Conservation (phyloP, 1,140 invertebrate species). For the Delia radicum region DNA sequence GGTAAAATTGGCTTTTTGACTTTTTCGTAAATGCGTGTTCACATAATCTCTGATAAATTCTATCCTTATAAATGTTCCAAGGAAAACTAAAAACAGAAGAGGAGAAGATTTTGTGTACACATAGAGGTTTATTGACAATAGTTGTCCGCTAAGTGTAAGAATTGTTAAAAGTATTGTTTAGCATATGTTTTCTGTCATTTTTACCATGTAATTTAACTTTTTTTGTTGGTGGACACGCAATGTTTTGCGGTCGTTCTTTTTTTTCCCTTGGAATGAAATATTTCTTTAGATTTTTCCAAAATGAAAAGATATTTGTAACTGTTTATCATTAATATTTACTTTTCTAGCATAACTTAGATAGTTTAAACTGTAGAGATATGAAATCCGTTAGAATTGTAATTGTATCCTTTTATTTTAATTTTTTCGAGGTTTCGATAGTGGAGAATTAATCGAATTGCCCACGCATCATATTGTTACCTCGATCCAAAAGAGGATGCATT, state of each 20-base stretch:
- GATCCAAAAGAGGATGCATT: too few relatives aligned
- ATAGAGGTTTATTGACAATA: conserved; percentile 12
- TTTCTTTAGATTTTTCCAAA: too few relatives aligned
- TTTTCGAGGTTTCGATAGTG: too few relatives aligned
- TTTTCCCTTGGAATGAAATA: too few relatives aligned
- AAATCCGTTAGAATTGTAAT: too few relatives aligned
- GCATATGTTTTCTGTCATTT: conserved; percentile 24
- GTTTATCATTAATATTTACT: neutral
- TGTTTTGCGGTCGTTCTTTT: neutral
- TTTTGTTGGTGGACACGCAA: neutral
- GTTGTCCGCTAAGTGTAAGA: neutral
- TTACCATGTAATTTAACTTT: neutral
- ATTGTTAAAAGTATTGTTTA: conserved; percentile 19
- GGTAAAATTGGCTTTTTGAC: neutral
- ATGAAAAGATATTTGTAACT: neutral
- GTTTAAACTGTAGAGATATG: too few relatives aligned
- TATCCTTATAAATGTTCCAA: neutral
- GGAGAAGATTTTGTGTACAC: conserved; percentile 7
- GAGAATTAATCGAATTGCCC: too few relatives aligned
- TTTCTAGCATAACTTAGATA: too few relatives aligned
- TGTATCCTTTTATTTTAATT: too few relatives aligned
- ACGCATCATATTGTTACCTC: too few relatives aligned
- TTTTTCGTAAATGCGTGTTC: conserved; percentile 17
- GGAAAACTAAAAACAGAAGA: conserved; percentile 9
- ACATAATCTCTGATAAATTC: conserved; percentile 16